Percentiles rank a stretch among this genome's conserved stretches.
Evolutionary conservation across 1,140 invertebrate species (phyloP).

Genomic region (Procambarus virginalis): DNA sequence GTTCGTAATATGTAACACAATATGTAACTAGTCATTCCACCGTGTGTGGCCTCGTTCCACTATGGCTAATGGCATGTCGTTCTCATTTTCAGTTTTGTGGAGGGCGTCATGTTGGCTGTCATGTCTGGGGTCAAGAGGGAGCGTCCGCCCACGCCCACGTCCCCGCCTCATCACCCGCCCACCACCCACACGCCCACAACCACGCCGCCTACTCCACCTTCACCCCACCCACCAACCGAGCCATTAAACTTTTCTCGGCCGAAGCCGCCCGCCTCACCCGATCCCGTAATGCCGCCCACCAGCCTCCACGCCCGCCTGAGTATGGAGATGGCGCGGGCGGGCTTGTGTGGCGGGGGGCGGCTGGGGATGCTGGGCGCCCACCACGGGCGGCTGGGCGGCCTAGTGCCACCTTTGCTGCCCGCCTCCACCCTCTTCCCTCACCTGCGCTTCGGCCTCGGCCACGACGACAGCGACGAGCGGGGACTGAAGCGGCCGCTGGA

Average conservation of each 20-base stretch:
- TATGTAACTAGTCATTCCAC: too few species aligned
- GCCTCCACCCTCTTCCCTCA: constrained; percentile 67
- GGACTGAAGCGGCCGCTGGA: constrained; percentile 62
- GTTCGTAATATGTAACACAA: too few species aligned
- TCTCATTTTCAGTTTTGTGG: constrained; percentile 1
- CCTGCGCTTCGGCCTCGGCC: constrained; percentile 30
- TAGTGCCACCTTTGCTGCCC: constrained; percentile 64
- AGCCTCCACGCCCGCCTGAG: constrained; percentile 53
- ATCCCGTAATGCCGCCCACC: neutral
- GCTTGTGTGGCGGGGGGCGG: constrained; percentile 23
- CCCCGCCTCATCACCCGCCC: constrained; percentile 28
- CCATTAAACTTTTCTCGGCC: constrained; percentile 58
- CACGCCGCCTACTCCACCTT: neutral
- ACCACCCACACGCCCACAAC: constrained; percentile 12
- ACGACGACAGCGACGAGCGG: constrained; percentile 46
- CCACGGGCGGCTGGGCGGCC: constrained; percentile 30
- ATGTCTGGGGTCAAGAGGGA: constrained; percentile 65
- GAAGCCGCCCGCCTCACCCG: constrained; percentile 20
- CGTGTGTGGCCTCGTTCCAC: too few species aligned
- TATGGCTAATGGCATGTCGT: too few species aligned
- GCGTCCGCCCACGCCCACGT: constrained; percentile 43
- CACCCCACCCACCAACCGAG: constrained; percentile 21
- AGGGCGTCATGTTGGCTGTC: constrained; percentile 56
- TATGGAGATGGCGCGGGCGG: constrained; percentile 56
- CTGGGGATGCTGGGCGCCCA: constrained; percentile 13